Conservation (phyloP, 2,888 invertebrate genomes). For the Limulus polyphemus region DNA sequence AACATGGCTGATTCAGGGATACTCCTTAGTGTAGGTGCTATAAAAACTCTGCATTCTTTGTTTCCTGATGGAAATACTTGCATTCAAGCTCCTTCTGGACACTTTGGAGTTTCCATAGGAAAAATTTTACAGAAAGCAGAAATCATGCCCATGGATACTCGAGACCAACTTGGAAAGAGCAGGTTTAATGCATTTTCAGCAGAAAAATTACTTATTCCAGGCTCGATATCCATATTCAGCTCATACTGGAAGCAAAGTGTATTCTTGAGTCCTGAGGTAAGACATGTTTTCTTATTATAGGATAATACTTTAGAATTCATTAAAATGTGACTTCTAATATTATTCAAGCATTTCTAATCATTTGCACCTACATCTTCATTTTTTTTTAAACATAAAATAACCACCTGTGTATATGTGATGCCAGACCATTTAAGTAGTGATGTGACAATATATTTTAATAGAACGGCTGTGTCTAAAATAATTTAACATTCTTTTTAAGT, state of each 20-base stretch:
- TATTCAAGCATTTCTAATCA: no score
- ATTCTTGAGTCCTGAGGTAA: conserved; percentile 25
- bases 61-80: conserved; percentile 10
- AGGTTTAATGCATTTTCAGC: conserved; percentile 28
- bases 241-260: conserved; percentile 29
- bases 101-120: conserved; percentile 26
- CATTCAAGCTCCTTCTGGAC: conserved; percentile 13
- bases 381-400: no score
- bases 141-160: conserved; percentile 26
- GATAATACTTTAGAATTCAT: no score
- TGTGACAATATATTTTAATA: no score
- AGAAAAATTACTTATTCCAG: conserved; percentile 28
- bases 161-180: conserved; percentile 25
- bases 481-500: no score
- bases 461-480: no score
- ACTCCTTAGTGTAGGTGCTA: conserved; percentile 24
- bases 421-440: no score
- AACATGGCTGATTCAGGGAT: conserved; percentile 28
- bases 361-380: no score
- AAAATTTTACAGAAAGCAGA: conserved; percentile 23
- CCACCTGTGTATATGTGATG: no score
- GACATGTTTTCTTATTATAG: background rate
- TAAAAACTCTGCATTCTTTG: conserved; percentile 13
- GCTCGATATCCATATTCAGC: conserved; percentile 28
- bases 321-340: no score